Evolutionary conservation across 2,888 invertebrate genomes (phyloP).

Genomic region (Miltochrista miniata): DNA sequence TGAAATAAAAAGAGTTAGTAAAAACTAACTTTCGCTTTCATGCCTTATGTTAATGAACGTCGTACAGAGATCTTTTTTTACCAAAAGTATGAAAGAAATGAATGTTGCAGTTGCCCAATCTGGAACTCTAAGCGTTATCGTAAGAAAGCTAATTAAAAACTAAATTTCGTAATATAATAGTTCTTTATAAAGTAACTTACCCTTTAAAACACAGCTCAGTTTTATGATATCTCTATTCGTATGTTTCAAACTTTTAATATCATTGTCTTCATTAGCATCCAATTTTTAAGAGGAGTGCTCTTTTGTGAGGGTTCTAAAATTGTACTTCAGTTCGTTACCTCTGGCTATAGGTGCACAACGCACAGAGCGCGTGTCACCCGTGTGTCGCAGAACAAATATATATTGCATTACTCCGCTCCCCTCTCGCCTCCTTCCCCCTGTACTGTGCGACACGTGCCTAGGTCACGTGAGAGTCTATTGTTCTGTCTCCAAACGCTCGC

Average conservation of each 20-base stretch:
- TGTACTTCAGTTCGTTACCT: constrained; percentile 46
- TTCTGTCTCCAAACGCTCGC: constrained; percentile 51
- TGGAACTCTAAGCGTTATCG: no score
- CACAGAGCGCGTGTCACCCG: constrained; percentile 73
- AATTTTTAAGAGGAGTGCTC: background rate
- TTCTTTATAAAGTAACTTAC: no score
- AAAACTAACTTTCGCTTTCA: no score
- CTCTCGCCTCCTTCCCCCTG: constrained; percentile 25
- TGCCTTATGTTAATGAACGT: no score
- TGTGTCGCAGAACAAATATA: constrained; percentile 81
- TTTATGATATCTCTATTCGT: no score
- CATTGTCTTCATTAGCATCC: background rate
- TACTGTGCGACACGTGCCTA: constrained; percentile 44
- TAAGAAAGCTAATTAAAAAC: no score
- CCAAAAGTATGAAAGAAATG: no score
- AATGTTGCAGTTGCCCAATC: no score
- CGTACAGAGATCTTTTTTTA: no score
- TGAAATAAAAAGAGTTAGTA: no score
- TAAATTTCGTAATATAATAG: no score
- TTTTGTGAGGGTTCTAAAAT: constrained; percentile 20
- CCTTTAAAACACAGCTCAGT: no score
- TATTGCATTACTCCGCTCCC: constrained; percentile 66
- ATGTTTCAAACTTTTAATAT: background rate
- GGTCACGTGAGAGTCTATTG: constrained; percentile 60
- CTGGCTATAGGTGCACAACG: constrained; percentile 71